Conservation (phyloP, 92 coral and sea anemone species). For the Phymanthus crucifer region DNA sequence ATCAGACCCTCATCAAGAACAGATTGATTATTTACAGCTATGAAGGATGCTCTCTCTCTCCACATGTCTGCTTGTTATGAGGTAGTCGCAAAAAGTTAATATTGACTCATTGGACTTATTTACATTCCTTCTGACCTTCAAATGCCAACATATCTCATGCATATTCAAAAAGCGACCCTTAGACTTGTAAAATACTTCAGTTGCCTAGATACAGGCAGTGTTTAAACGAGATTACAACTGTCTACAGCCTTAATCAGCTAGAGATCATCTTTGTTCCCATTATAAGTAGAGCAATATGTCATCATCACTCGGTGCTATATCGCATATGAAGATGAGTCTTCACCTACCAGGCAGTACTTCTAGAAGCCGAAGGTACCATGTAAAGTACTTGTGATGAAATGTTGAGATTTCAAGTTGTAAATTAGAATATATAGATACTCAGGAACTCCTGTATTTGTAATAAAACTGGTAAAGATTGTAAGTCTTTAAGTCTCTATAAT, state of each 20-base stretch:
- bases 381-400: not conserved
- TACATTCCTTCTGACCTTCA: not conserved
- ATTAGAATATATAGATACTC: not conserved
- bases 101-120: not conserved
- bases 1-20: not conserved
- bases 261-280: no score
- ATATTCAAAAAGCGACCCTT: not conserved
- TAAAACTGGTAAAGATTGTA: not conserved
- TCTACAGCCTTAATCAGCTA: not conserved
- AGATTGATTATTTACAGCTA: not conserved
- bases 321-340: slow-evolving; percentile 43
- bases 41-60: not conserved
- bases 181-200: slow-evolving; percentile 23
- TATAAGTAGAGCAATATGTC: not conserved
- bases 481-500: no score
- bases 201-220: slow-evolving; percentile 32
- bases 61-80: not conserved
- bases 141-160: slow-evolving; percentile 5
- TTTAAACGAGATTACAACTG: slow-evolving; percentile 11
- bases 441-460: not conserved
- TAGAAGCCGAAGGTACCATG: slow-evolving; percentile 37
- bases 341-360: slow-evolving; percentile 42
- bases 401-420: not conserved
- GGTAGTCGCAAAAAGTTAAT: not conserved
- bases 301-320: slow-evolving; percentile 17